Percentiles rank a stretch among this genome's conserved stretches.
Conservation (phyloP, 30 jellyfish, hydroid and myxozoan species). For the Aurelia sp. region DNA sequence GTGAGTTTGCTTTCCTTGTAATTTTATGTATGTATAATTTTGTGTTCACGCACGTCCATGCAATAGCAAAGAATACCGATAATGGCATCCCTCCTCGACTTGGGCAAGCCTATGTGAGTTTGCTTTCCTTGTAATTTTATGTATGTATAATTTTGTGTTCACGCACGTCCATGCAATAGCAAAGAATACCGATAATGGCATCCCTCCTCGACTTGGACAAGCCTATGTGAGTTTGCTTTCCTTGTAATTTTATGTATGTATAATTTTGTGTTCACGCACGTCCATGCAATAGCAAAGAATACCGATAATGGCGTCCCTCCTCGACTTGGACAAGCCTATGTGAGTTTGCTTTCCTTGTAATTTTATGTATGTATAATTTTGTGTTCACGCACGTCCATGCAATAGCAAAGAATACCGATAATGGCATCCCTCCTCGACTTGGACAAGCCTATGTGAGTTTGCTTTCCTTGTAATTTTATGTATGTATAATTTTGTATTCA, state of each 20-base stretch:
- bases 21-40: neutral
- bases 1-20: slow-evolving; percentile 20
- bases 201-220: slow-evolving; percentile 87
- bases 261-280: no score
- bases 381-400: no score
- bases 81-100: slow-evolving; percentile 86
- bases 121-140: neutral
- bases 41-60: no score
- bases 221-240: slow-evolving; percentile 53
- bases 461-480: neutral
- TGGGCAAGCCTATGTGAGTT: slow-evolving; percentile 78
- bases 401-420: no score
- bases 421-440: slow-evolving; percentile 84
- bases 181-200: slow-evolving; percentile 89
- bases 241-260: neutral
- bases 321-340: slow-evolving; percentile 82
- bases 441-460: slow-evolving; percentile 77
- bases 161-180: no score
- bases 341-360: slow-evolving; percentile 1
- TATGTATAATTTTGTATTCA: neutral
- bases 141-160: neutral
- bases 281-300: no score
- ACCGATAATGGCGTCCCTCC: slow-evolving; percentile 92
- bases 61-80: no score
- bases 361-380: neutral